phyloP scores from a whole-genome alignment of 1,140 invertebrate species.

The Euglossa dilemma region DNA sequence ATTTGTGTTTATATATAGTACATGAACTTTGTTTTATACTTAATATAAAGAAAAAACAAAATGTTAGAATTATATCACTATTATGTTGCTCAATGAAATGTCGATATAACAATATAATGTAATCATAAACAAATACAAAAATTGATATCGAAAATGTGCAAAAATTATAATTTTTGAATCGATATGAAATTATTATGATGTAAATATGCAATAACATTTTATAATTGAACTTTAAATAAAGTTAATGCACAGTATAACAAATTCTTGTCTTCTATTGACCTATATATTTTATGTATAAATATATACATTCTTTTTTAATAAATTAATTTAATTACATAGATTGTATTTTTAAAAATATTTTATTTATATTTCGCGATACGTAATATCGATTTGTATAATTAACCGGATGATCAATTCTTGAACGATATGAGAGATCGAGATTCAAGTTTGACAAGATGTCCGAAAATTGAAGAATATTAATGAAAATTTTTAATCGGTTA shows the following conservation, averaged over 20 bases:
- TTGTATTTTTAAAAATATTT: background rate
- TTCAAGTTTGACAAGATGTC: slow-evolving; percentile 59
- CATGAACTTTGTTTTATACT: background rate
- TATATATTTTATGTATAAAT: background rate
- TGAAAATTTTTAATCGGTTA: slow-evolving; percentile 36
- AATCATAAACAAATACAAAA: background rate
- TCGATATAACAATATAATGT: background rate
- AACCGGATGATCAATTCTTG: background rate
- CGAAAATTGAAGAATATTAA: slow-evolving; percentile 50
- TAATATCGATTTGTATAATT: slow-evolving; percentile 17
- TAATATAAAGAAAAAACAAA: background rate
- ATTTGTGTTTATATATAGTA: background rate
- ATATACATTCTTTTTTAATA: background rate
- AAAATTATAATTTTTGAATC: background rate
- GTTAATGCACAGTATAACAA: background rate
- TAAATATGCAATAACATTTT: slow-evolving; percentile 49
- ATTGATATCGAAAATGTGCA: background rate
- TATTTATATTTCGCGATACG: background rate
- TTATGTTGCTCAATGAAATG: slow-evolving; percentile 37
- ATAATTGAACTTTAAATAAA: slow-evolving; percentile 47
- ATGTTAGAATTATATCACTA: background rate
- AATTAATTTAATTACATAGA: background rate
- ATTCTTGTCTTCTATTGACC: background rate
- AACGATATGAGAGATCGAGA: slow-evolving; percentile 41
- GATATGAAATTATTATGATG: slow-evolving; percentile 6